These are phyloP conservation scores for Nephotettix cincticeps DNA, from an alignment of 1,140 invertebrate genomes.

Conservation along the genomic window DNA sequence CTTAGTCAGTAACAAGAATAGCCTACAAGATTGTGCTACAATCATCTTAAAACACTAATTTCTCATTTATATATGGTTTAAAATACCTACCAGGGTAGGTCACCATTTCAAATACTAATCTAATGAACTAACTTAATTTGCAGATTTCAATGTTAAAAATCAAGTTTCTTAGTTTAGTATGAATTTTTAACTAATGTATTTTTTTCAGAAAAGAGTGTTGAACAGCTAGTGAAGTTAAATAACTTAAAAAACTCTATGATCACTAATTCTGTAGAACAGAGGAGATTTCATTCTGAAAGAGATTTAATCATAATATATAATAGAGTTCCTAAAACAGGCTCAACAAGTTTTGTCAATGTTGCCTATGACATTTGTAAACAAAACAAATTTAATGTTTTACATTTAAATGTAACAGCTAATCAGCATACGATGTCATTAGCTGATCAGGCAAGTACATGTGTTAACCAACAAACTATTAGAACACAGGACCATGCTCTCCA, in stretches of 20 bases:
- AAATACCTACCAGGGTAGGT: too few relatives aligned
- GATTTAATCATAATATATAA: constrained; percentile 89
- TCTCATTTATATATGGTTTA: too few relatives aligned
- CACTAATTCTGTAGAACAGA: constrained; percentile 1
- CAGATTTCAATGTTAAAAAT: neutral
- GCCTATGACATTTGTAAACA: constrained; percentile 93
- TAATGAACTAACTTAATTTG: neutral
- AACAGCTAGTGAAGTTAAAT: constrained; percentile 26
- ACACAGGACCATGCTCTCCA: too few relatives aligned
- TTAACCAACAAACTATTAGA: too few relatives aligned
- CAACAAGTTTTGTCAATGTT: constrained; percentile 96
- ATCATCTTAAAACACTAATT: too few relatives aligned
- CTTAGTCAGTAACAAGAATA: too few relatives aligned
- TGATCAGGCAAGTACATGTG: constrained; percentile 72
- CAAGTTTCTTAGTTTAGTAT: neutral
- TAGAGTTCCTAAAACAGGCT: constrained; percentile 97
- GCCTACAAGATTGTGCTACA: too few relatives aligned
- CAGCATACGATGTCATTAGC: constrained; percentile 87
- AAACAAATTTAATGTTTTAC: constrained; percentile 92
- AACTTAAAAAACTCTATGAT: neutral
- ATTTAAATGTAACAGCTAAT: constrained; percentile 96
- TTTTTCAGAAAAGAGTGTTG: constrained; percentile 33
- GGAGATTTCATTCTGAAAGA: constrained; percentile 44
- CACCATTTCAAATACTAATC: too few relatives aligned
- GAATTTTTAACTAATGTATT: neutral